Evolutionary conservation across 2,888 invertebrate species (phyloP).

Genomic region (Philaethria dido): DNA sequence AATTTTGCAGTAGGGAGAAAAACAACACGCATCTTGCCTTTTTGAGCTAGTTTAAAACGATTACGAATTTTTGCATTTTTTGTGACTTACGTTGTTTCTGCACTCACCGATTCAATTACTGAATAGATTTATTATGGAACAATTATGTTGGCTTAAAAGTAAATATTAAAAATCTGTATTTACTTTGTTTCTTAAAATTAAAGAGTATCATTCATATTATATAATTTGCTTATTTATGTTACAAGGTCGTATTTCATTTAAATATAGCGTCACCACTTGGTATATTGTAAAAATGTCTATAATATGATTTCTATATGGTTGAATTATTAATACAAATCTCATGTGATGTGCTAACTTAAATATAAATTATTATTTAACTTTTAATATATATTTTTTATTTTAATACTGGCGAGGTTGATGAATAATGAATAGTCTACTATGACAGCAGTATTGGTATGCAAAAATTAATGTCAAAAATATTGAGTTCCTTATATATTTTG

Average conservation of each 20-base stretch:
- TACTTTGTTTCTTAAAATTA: neutral
- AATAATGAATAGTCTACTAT: neutral
- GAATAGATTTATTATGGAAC: slow-evolving; percentile 10
- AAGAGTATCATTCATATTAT: neutral
- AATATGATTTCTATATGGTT: slow-evolving; percentile 8
- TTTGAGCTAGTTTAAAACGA: too few species aligned
- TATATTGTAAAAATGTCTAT: slow-evolving; percentile 1
- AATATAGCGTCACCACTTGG: slow-evolving; percentile 4
- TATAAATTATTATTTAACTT: slow-evolving; percentile 6
- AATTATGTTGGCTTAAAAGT: neutral
- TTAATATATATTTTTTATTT: slow-evolving; percentile 7
- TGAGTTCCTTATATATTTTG: neutral
- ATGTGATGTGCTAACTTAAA: slow-evolving; percentile 13
- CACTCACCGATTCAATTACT: too few species aligned
- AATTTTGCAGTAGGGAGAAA: too few species aligned
- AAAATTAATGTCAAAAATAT: slow-evolving; percentile 4
- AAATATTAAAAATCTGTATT: slow-evolving; percentile 5
- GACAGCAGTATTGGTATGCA: slow-evolving; percentile 15
- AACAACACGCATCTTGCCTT: too few species aligned
- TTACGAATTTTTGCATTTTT: too few species aligned
- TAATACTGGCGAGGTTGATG: neutral
- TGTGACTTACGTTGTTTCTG: too few species aligned
- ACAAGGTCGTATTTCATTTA: neutral
- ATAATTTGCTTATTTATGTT: slow-evolving; percentile 4
- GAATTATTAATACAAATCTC: slow-evolving; percentile 14